A percentile compares a stretch with the other conserved stretches of the same genome.
These are phyloP conservation scores for Diorhabda elongata DNA, from an alignment of 1,140 invertebrate genomes.

Conservation along the genomic window DNA sequence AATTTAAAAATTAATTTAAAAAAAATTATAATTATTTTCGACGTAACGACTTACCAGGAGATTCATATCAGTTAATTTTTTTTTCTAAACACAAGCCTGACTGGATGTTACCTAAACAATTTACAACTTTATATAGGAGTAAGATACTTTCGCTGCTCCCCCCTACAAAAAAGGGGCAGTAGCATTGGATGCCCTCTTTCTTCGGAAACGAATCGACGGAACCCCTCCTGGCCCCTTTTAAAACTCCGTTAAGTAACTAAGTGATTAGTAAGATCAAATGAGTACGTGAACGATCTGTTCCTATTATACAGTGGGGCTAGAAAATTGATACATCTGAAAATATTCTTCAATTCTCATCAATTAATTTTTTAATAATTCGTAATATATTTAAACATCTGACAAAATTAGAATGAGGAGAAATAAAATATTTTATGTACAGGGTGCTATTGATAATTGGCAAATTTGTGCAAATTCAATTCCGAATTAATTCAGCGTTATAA, in stretches of 20 bases:
- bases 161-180: conserved; percentile 12
- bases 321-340: too few relatives aligned
- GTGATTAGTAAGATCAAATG: too few relatives aligned
- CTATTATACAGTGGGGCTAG: neutral
- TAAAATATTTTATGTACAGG: too few relatives aligned
- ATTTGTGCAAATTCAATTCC: too few relatives aligned
- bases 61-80: conserved; percentile 30
- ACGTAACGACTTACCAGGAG: conserved; percentile 38
- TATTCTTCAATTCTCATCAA: too few relatives aligned
- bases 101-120: conserved; percentile 25
- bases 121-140: conserved; percentile 31
- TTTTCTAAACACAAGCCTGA: conserved; percentile 26
- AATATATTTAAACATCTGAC: too few relatives aligned
- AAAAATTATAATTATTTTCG: conserved; percentile 5
- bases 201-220: conserved; percentile 22
- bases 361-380: too few relatives aligned
- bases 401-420: too few relatives aligned
- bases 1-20: conserved; percentile 9
- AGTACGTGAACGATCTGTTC: neutral
- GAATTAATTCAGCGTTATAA: too few relatives aligned
- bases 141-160: conserved; percentile 29
- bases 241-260: conserved; percentile 11
- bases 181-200: conserved; percentile 23
- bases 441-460: too few relatives aligned
- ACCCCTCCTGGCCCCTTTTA: neutral